Evolutionary conservation across 2,888 invertebrate species (phyloP).

Genomic region (Pegoplata infirma): DNA sequence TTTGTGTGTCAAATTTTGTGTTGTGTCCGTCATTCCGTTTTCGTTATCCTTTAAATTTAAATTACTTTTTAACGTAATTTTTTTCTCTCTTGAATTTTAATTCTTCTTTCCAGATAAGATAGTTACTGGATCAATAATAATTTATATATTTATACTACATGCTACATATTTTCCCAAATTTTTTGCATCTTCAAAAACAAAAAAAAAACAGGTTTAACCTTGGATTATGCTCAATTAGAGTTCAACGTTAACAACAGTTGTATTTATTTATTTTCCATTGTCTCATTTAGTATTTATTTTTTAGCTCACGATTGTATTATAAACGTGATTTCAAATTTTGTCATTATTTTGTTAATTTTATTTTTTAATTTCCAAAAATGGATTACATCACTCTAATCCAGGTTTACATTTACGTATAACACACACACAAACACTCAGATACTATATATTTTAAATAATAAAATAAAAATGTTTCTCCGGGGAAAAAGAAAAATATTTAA

Average conservation of each 20-base stretch:
- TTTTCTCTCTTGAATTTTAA: neutral
- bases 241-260: constrained; percentile 36
- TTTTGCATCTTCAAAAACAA: constrained; percentile 10
- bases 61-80: neutral
- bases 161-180: constrained; percentile 42
- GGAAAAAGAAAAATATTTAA: constrained; percentile 68
- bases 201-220: constrained; percentile 49
- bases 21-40: neutral
- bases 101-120: constrained; percentile 50
- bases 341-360: constrained; percentile 28
- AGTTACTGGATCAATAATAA: constrained; percentile 34
- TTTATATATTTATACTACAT: too few species aligned
- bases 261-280: constrained; percentile 60
- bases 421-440: constrained; percentile 28
- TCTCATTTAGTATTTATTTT: constrained; percentile 58
- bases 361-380: constrained; percentile 51
- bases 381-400: constrained; percentile 59
- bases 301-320: constrained; percentile 61
- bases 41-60: neutral
- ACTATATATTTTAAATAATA: constrained; percentile 68
- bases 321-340: constrained; percentile 59
- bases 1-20: neutral
- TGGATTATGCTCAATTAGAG: constrained; percentile 48
- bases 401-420: constrained; percentile 56
- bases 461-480: constrained; percentile 76